Evolutionary conservation across 2,888 invertebrate genomes (phyloP), one percentile per base, ranked within the genome.

Genomic region (Ecliptopera silaceata): DNA sequence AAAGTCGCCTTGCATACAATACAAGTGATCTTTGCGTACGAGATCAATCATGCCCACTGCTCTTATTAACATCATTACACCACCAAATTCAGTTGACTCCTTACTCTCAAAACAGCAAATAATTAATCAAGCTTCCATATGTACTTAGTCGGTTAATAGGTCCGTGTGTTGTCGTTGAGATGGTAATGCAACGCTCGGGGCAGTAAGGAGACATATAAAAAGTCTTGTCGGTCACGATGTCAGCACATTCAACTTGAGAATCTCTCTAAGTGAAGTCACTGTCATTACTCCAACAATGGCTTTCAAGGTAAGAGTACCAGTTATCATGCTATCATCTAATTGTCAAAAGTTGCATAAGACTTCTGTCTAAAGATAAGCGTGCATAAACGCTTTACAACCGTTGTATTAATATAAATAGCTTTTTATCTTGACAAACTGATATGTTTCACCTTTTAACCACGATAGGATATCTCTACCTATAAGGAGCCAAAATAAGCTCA

Each of bases 191-290:
- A 71, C 65, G 79, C 78, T 80, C 57, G 73, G 68, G 79, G 79
- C 80, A 67, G 48, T 65, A 59, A 57, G 18, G 72, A 69, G 64
- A 43, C 61, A 66, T 88, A 89, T 88, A 89, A 86, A 87, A 86
- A 83, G 74, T 77, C 69, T 39, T 49, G 70, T 56, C 69, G 71
- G 64, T 64, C 61, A 63, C 66, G 67, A 74, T 76, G 72, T 61
- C 52, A 63, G 77, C 75, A 88, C 88, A 89, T 86, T 89, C 82
- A 78, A 80, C 75, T 83, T 79, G 80, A 79, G 79, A 66, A 77
- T 70, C 77, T 68, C 80, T 82, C 78, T 69, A 66, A 69, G 82
- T 77, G 72, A 80, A 83, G 84, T 84, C 82, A 83, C 75, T 67
- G 61, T 69, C 69, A 71, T 71, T 64, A 65, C 59, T 64, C 50